A percentile compares a stretch with the other conserved stretches of the same genome.
Evolutionary conservation across 2,888 invertebrate genomes (phyloP).

Genomic region (Anagyrus pseudococci): DNA sequence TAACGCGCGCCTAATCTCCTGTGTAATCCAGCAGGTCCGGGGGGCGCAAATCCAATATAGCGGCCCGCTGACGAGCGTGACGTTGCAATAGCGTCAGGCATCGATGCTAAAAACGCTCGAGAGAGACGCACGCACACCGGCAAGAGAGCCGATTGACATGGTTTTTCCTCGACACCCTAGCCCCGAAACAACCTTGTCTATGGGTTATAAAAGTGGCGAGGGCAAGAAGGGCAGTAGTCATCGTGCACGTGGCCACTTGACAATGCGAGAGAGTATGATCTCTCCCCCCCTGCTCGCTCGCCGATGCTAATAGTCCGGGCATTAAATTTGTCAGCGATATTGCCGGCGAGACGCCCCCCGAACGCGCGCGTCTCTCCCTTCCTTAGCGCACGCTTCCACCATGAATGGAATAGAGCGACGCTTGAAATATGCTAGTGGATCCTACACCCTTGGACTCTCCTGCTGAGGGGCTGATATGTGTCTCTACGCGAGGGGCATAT

Average conservation of each 20-base stretch:
- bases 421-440: constrained; percentile 47
- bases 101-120: too few relatives aligned
- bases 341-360: constrained; percentile 47
- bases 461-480: not conserved
- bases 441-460: not conserved
- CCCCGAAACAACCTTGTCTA: too few relatives aligned
- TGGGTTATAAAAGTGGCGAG: constrained; percentile 3
- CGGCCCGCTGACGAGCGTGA: constrained; percentile 53
- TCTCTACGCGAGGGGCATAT: too few relatives aligned
- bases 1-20: constrained; percentile 53
- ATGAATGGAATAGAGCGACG: constrained; percentile 49
- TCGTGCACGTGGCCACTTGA: constrained; percentile 57
- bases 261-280: constrained; percentile 46
- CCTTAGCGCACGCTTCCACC: constrained; percentile 11
- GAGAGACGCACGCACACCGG: too few relatives aligned
- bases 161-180: too few relatives aligned
- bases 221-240: constrained; percentile 45
- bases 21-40: constrained; percentile 58
- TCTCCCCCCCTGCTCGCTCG: constrained; percentile 49
- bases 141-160: constrained; percentile 33
- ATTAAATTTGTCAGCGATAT: constrained; percentile 61
- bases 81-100: constrained; percentile 44
- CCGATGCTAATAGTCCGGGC: constrained; percentile 57
- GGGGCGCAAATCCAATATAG: constrained; percentile 56
- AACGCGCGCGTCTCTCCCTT: not conserved